phyloP scores from a whole-genome alignment of 2,888 invertebrate species.

The Tipula confusa region DNA sequence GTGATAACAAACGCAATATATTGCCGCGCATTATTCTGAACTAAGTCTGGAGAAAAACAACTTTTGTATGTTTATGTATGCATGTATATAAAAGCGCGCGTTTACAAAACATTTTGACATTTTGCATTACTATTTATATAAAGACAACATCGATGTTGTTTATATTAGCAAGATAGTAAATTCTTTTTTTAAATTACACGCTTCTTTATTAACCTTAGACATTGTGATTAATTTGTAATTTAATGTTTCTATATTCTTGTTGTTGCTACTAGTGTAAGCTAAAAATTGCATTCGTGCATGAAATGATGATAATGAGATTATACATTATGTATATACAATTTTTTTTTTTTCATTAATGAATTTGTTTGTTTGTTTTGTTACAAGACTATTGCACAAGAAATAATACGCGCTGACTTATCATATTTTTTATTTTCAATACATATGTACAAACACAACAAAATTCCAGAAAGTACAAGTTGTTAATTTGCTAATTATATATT shows the following conservation, averaged over 20 bases:
- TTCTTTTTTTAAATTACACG: neutral
- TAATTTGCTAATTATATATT: neutral
- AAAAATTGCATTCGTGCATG: slow-evolving; percentile 1
- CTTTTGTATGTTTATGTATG: neutral
- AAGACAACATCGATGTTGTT: neutral
- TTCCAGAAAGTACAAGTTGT: neutral
- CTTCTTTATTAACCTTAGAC: slow-evolving; percentile 12
- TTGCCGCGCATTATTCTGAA: neutral
- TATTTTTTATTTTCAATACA: neutral
- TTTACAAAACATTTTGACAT: neutral
- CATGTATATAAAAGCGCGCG: neutral
- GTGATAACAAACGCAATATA: neutral
- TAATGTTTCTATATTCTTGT: neutral
- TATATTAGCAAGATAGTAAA: neutral
- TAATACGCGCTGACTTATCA: neutral
- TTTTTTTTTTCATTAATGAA: slow-evolving; percentile 12
- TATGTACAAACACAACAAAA: neutral
- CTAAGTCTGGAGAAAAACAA: neutral
- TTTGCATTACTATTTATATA: neutral
- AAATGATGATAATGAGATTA: neutral
- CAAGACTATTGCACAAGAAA: neutral
- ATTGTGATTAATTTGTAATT: slow-evolving; percentile 12
- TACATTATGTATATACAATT: neutral
- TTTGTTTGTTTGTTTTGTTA: slow-evolving; percentile 12
- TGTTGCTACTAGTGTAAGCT: neutral